These are phyloP conservation scores for Auanema sp. DNA, from an alignment of 2,888 invertebrate species.

Conservation along the genomic window DNA sequence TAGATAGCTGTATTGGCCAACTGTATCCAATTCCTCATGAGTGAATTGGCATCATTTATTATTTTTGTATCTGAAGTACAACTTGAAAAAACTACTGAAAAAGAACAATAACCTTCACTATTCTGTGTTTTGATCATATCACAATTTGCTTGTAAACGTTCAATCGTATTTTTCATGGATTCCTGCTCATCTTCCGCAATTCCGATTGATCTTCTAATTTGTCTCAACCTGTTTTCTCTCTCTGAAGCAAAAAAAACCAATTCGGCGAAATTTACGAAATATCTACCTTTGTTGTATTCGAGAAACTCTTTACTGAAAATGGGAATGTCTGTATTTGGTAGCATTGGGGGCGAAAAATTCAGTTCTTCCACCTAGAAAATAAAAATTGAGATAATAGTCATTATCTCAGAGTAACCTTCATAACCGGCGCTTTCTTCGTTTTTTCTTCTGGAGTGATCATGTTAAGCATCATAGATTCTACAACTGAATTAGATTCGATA, in stretches of 20 bases:
- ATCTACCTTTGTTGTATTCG: not conserved
- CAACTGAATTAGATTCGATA: not conserved
- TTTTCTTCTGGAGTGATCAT: not conserved
- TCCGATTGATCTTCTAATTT: not conserved
- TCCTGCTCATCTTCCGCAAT: slow-evolving; percentile 1
- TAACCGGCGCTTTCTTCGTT: no score
- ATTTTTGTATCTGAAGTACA: no score
- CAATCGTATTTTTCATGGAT: slow-evolving; percentile 2
- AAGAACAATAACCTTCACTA: not conserved
- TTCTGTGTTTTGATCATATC: not conserved
- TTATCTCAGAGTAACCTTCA: no score
- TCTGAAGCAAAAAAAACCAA: not conserved
- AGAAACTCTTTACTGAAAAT: slow-evolving; percentile 4
- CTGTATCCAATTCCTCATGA: no score
- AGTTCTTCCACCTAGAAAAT: not conserved
- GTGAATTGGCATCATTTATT: no score
- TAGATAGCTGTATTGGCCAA: no score
- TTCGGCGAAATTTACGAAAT: not conserved
- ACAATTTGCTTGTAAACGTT: slow-evolving; percentile 1
- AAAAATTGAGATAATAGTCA: no score
- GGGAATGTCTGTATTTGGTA: slow-evolving; percentile 3
- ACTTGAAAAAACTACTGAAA: no score
- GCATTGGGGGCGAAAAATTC: not conserved
- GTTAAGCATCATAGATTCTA: not conserved
- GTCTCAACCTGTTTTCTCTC: not conserved